phyloP scores from a whole-genome alignment of 2,888 invertebrate genomes.

The Mongoloraphidia duomilia region DNA sequence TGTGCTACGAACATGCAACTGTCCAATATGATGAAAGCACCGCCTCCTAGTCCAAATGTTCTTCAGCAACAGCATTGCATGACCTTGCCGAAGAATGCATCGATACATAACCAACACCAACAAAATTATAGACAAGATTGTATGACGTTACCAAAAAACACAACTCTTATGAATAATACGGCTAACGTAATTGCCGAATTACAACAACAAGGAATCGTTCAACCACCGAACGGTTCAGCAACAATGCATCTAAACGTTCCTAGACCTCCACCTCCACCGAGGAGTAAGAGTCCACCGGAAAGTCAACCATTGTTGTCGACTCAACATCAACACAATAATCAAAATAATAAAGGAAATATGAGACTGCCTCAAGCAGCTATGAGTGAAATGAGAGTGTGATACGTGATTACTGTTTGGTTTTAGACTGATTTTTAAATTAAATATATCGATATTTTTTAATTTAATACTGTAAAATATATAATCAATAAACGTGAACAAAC shows the following conservation, averaged over 20 bases:
- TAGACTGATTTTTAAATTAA: slow-evolving; percentile 13
- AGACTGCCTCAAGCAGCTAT: slow-evolving; percentile 69
- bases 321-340: slow-evolving; percentile 30
- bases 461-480: slow-evolving; percentile 4
- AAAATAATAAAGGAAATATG: slow-evolving; percentile 34
- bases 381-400: slow-evolving; percentile 87
- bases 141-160: slow-evolving; percentile 46
- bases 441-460: slow-evolving; percentile 7
- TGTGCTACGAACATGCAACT: slow-evolving; percentile 32
- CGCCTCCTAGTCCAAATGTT: slow-evolving; percentile 44
- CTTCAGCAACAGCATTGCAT: slow-evolving; percentile 30
- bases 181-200: slow-evolving; percentile 38
- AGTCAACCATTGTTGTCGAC: slow-evolving; percentile 35
- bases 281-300: slow-evolving; percentile 40
- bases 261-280: slow-evolving; percentile 40
- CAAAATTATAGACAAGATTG: slow-evolving; percentile 20
- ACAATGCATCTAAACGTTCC: slow-evolving; percentile 39
- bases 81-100: slow-evolving; percentile 37
- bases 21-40: slow-evolving; percentile 42
- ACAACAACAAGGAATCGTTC: slow-evolving; percentile 42
- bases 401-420: slow-evolving; percentile 12
- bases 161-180: slow-evolving; percentile 33
- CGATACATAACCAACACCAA: slow-evolving; percentile 26
- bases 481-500: neutral
- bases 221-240: slow-evolving; percentile 44